These are phyloP conservation scores for Bolinopsis microptera DNA, from an alignment of 37 sponge, comb jelly and placozoan species.

Conservation along the genomic window DNA sequence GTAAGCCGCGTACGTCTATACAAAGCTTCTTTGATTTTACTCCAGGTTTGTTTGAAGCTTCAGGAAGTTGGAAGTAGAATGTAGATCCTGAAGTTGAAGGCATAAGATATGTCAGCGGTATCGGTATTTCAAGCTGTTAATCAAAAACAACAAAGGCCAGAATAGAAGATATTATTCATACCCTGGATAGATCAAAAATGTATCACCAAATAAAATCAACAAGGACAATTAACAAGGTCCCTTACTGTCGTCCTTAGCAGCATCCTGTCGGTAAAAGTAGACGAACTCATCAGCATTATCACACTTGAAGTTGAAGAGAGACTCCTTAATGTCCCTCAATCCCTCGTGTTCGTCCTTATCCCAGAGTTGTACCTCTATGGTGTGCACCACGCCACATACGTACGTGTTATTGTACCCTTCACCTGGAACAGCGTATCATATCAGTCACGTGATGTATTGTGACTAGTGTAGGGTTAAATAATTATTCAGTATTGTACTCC, in stretches of 20 bases:
- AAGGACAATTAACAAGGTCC: too few relatives aligned
- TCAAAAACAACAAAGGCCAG: too few relatives aligned
- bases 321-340: conserved; percentile 37
- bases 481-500: too few relatives aligned
- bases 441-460: too few relatives aligned
- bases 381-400: conserved; percentile 55
- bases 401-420: conserved; percentile 40
- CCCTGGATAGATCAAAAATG: too few relatives aligned
- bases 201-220: too few relatives aligned
- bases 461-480: too few relatives aligned
- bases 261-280: not conserved
- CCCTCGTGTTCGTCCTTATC: conserved; percentile 54
- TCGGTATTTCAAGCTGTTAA: too few relatives aligned
- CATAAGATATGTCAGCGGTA: too few relatives aligned
- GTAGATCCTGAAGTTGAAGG: conserved; percentile 4
- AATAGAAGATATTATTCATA: too few relatives aligned
- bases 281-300: not conserved
- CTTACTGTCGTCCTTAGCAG: not conserved
- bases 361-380: conserved; percentile 58
- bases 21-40: not conserved
- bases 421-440: not conserved
- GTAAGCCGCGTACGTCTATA: conserved; percentile 17
- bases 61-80: conserved; percentile 62
- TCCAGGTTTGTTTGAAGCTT: not conserved
- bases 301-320: conserved; percentile 37